A percentile compares a stretch with the other conserved stretches of the same genome.
phyloP scores from a whole-genome alignment of 1,140 invertebrate genomes.

The Bombus affinis region DNA sequence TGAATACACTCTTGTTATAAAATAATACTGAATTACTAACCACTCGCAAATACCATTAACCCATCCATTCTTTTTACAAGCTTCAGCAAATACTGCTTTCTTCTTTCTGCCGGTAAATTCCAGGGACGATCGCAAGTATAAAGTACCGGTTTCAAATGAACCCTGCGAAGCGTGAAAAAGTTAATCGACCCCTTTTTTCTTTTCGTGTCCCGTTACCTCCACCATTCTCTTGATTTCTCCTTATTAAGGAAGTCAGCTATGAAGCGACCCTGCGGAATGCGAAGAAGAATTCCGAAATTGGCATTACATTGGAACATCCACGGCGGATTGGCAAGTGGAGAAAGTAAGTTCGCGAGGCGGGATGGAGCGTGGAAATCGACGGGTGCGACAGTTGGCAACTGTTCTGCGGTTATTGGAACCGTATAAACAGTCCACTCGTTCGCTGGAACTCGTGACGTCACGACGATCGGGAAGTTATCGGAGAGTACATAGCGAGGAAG shows the following conservation, averaged over 20 bases:
- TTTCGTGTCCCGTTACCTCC: background rate
- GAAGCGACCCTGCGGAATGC: conserved; percentile 38
- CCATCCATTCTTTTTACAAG: no score
- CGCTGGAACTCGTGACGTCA: conserved; percentile 58
- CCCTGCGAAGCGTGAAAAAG: conserved; percentile 4
- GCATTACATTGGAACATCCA: conserved; percentile 47
- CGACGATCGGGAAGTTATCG: conserved; percentile 60
- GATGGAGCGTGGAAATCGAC: conserved; percentile 55
- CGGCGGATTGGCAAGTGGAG: conserved; percentile 34
- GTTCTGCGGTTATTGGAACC: conserved; percentile 71
- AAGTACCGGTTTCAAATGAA: conserved; percentile 2
- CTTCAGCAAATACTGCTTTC: background rate
- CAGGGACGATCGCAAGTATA: background rate
- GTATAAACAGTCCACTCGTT: conserved; percentile 63
- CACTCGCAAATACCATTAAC: background rate
- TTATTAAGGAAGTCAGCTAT: conserved; percentile 40
- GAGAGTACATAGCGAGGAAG: conserved; percentile 34
- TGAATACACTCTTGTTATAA: background rate
- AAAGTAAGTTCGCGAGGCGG: conserved; percentile 59
- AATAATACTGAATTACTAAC: conserved; percentile 32
- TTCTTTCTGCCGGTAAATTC: background rate
- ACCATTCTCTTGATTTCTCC: background rate
- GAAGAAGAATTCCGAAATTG: conserved; percentile 60
- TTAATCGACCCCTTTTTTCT: conserved; percentile 19
- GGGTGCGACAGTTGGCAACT: conserved; percentile 74